These are phyloP conservation scores for Stictonetta naevosa DNA, from an alignment of 2,113 vertebrate genomes.

Conservation along the genomic window DNA sequence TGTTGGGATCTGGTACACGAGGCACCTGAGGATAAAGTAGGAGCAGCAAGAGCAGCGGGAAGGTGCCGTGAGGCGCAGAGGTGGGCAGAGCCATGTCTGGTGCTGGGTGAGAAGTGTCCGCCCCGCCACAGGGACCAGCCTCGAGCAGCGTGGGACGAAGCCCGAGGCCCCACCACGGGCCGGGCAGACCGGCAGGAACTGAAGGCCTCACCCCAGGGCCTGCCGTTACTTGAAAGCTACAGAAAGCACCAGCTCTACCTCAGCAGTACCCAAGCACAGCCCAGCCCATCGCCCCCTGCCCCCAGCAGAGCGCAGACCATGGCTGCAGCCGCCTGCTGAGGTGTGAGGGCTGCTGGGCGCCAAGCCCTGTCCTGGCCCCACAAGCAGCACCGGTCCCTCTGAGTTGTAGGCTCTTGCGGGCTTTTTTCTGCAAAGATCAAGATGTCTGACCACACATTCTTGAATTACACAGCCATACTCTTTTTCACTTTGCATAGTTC, in stretches of 20 bases:
- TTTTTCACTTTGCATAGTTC: not conserved
- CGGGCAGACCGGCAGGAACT: no score
- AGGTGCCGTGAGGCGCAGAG: not conserved
- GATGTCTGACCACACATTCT: not conserved
- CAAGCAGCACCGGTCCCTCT: no score
- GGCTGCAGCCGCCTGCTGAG: no score
- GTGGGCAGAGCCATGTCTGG: not conserved
- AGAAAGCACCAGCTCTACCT: no score
- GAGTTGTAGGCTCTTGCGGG: no score
- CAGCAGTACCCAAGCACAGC: no score
- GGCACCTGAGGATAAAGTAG: not conserved
- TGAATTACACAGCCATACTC: not conserved
- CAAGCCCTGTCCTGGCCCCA: no score
- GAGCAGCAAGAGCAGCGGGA: not conserved
- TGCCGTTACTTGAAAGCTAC: not conserved
- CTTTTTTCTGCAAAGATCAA: not conserved
- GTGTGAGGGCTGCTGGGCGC: no score
- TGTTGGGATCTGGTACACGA: not conserved
- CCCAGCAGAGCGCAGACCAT: no score
- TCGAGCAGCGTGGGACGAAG: no score
- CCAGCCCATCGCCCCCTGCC: no score
- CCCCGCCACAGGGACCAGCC: not conserved
- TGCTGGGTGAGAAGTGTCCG: not conserved
- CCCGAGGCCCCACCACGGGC: not conserved
- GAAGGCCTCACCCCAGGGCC: not conserved